Evolutionary conservation across 2,113 vertebrate species (phyloP).

Genomic region (Hypanus sabinus): DNA sequence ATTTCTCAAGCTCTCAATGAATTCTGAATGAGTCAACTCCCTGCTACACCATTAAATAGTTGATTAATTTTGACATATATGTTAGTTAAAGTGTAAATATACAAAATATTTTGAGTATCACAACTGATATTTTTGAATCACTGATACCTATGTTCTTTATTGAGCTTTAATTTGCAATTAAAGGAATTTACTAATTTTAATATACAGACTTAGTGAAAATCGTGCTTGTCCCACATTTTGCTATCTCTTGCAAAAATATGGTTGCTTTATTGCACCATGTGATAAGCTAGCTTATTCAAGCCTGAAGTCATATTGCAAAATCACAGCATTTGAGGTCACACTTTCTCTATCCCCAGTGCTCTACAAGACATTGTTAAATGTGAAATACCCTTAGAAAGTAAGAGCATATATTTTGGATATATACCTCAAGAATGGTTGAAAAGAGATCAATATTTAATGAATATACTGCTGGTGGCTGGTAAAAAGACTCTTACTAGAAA

Average conservation of each 20-base stretch:
- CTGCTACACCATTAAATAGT: neutral
- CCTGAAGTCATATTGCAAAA: no score
- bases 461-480: no score
- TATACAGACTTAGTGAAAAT: neutral
- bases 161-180: neutral
- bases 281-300: neutral
- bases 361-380: no score
- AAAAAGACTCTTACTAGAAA: no score
- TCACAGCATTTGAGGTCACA: neutral
- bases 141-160: neutral
- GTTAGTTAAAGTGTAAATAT: neutral
- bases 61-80: neutral
- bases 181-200: neutral
- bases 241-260: neutral
- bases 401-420: no score
- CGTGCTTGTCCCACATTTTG: neutral
- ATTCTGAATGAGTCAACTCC: neutral
- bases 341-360: no score
- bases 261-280: neutral
- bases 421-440: no score
- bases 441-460: no score
- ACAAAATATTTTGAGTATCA: neutral
- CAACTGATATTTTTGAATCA: neutral
- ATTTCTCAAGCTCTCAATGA: neutral
- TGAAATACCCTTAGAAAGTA: no score